Evolutionary conservation across 2,888 invertebrate species (phyloP).

Genomic region (Oxyteleia sp.): DNA sequence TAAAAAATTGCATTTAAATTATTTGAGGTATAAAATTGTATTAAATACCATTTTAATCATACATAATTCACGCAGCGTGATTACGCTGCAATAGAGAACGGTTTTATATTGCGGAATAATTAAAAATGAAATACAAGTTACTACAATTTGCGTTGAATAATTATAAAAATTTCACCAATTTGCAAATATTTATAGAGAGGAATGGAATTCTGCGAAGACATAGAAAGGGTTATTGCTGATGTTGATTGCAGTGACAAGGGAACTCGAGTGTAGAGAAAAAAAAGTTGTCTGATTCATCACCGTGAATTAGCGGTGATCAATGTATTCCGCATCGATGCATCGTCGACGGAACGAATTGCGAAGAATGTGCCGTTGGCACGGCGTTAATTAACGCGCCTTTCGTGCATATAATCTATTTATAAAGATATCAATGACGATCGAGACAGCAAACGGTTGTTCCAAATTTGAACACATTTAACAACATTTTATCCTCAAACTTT

Average conservation of each 20-base stretch:
- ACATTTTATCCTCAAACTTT: too few relatives aligned
- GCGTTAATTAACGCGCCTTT: conserved; percentile 77
- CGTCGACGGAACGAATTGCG: conserved; percentile 63
- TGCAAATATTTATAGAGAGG: conserved; percentile 2
- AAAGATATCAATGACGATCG: too few relatives aligned
- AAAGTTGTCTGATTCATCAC: conserved; percentile 64
- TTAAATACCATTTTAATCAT: too few relatives aligned
- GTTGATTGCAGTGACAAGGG: conserved; percentile 54
- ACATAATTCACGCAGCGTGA: too few relatives aligned
- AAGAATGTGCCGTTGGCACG: conserved; percentile 65
- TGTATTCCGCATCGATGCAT: conserved; percentile 76
- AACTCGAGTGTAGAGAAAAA: conserved; percentile 39
- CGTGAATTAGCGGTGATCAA: conserved; percentile 78
- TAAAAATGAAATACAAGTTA: background rate
- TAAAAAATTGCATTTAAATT: too few relatives aligned
- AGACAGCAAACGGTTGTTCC: too few relatives aligned
- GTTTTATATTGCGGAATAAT: too few relatives aligned
- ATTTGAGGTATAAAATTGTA: too few relatives aligned
- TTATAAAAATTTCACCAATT: background rate
- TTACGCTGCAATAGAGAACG: too few relatives aligned
- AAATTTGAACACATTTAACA: too few relatives aligned
- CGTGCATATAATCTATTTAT: conserved; percentile 74
- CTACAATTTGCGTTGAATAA: background rate
- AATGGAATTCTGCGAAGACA: conserved; percentile 11
- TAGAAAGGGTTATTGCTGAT: conserved; percentile 50